These are phyloP conservation scores for Hassar affinis DNA, from an alignment of 2,113 vertebrate species.

Conservation along the genomic window DNA sequence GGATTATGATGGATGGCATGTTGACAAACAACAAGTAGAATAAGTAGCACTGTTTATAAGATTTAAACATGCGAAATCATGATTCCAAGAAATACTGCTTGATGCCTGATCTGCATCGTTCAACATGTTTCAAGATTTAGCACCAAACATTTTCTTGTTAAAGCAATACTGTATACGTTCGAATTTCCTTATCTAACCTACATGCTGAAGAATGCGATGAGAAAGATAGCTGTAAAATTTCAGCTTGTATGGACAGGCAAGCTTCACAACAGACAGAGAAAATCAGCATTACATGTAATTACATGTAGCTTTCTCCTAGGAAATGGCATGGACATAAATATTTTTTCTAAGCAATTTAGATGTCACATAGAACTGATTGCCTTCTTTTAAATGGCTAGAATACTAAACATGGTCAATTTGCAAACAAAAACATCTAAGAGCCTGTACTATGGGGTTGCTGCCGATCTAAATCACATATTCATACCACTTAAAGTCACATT, in stretches of 20 bases:
- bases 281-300: neutral
- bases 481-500: neutral
- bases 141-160: neutral
- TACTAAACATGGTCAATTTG: neutral
- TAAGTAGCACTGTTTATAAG: neutral
- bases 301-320: neutral
- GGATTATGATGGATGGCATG: neutral
- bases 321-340: neutral
- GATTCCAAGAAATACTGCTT: neutral
- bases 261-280: neutral
- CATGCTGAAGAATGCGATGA: neutral
- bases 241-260: neutral
- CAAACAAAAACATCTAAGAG: neutral
- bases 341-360: slow-evolving; percentile 6
- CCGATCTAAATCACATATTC: slow-evolving; percentile 8
- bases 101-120: neutral
- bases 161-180: neutral
- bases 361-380: neutral
- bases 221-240: neutral
- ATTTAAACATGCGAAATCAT: too few species aligned
- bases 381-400: neutral
- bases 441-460: neutral
- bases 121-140: neutral
- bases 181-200: neutral
- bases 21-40: neutral